Conservation (phyloP, 1,140 invertebrate genomes). For the Papilio xuthus region DNA sequence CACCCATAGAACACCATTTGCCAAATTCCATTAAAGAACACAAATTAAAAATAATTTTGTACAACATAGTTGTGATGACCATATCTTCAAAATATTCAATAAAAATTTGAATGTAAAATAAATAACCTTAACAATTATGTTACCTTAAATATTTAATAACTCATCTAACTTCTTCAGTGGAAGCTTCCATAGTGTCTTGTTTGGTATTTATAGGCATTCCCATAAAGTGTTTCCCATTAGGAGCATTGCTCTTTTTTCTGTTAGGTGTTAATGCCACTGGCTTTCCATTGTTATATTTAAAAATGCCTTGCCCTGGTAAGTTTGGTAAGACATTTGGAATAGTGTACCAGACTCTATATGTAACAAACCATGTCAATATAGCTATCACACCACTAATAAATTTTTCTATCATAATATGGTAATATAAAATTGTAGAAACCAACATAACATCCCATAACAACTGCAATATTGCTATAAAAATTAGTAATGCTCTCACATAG, state of each 20-base stretch:
- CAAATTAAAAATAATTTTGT: not conserved
- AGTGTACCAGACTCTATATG: slow-evolving; percentile 92
- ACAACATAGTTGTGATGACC: not conserved
- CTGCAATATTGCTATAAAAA: slow-evolving; percentile 89
- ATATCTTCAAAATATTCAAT: not conserved
- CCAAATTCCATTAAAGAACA: not conserved
- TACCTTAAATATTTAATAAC: slow-evolving; percentile 18
- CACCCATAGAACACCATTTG: not conserved
- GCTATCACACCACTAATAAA: slow-evolving; percentile 93
- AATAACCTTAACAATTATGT: slow-evolving; percentile 15
- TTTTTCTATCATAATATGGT: slow-evolving; percentile 97
- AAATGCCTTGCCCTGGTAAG: slow-evolving; percentile 89
- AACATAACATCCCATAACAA: slow-evolving; percentile 97
- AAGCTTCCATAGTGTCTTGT: slow-evolving; percentile 55
- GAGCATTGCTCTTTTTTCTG: slow-evolving; percentile 66
- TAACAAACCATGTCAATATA: slow-evolving; percentile 94
- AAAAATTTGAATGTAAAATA: slow-evolving; percentile 1
- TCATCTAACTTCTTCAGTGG: slow-evolving; percentile 64
- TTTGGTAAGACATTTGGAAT: slow-evolving; percentile 84
- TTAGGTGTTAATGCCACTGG: slow-evolving; percentile 56
- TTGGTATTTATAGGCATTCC: slow-evolving; percentile 87
- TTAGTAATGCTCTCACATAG: slow-evolving; percentile 90
- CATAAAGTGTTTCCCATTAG: slow-evolving; percentile 87
- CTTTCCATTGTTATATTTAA: slow-evolving; percentile 88
- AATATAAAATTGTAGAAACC: slow-evolving; percentile 94